Evolutionary conservation across 2,888 invertebrate genomes (phyloP).

Genomic region (Drosophila fungiperda): DNA sequence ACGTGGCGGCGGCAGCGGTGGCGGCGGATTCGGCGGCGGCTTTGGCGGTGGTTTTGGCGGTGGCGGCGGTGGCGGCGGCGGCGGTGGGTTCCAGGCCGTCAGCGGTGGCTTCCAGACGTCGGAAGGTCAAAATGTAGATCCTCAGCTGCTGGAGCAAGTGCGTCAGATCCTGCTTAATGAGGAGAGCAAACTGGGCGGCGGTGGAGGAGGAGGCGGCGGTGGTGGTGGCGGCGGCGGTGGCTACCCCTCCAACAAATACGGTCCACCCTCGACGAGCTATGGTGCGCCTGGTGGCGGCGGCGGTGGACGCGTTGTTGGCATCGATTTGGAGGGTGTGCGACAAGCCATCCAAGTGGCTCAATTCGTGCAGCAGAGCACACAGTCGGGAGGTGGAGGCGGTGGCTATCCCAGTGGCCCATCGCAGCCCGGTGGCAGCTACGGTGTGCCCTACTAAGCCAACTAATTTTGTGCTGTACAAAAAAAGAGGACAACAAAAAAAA

Average conservation of each 20-base stretch:
- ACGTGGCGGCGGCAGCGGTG: conserved; percentile 86
- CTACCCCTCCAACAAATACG: conserved; percentile 86
- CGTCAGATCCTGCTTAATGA: conserved; percentile 94
- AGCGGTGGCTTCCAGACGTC: conserved; percentile 92
- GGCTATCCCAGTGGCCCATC: conserved; percentile 86
- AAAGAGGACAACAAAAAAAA: conserved; percentile 50
- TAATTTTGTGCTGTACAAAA: conserved; percentile 70
- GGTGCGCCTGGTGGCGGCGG: conserved; percentile 86
- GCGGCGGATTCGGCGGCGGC: conserved; percentile 83
- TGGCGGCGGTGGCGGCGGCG: conserved; percentile 85
- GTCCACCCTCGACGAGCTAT: conserved; percentile 88
- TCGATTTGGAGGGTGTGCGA: conserved; percentile 93
- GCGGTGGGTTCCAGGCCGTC: conserved; percentile 91
- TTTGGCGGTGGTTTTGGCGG: conserved; percentile 86
- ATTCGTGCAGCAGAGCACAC: conserved; percentile 89
- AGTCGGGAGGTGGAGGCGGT: conserved; percentile 85
- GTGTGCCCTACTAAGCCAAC: conserved; percentile 85
- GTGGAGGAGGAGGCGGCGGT: conserved; percentile 85
- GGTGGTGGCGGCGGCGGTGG: conserved; percentile 82
- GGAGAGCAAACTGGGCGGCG: conserved; percentile 88
- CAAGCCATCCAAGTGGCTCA: conserved; percentile 95
- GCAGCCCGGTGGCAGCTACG: conserved; percentile 89
- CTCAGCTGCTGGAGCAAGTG: conserved; percentile 92
- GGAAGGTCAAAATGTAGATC: conserved; percentile 93
- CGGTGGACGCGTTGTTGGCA: conserved; percentile 89